phyloP scores from a whole-genome alignment of 2,888 invertebrate genomes.

The Lasioglossum figueresi region DNA sequence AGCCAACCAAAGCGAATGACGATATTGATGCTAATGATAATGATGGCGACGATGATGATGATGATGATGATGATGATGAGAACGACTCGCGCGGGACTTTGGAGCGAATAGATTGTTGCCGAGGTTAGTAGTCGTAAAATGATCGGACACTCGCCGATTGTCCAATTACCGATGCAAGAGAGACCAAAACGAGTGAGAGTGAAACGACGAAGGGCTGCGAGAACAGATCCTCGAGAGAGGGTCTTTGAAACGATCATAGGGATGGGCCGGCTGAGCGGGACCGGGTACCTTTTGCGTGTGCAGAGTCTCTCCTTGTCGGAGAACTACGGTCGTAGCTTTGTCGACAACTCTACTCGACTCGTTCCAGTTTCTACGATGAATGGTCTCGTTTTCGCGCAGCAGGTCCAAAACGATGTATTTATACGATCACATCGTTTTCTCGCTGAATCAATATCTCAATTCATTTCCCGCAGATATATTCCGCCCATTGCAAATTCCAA shows the following conservation, averaged over 20 bases:
- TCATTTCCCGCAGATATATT: constrained; percentile 1
- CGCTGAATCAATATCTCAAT: constrained; percentile 23
- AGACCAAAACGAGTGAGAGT: constrained; percentile 32
- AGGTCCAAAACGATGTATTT: constrained; percentile 36
- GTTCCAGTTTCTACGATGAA: neutral
- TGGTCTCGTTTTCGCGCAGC: constrained; percentile 44
- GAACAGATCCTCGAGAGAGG: constrained; percentile 11
- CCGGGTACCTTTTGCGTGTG: constrained; percentile 7
- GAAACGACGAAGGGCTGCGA: constrained; percentile 26
- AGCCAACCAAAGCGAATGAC: constrained; percentile 18
- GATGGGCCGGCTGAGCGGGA: constrained; percentile 40
- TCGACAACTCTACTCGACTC: neutral
- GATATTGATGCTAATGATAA: constrained; percentile 16
- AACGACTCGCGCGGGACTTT: constrained; percentile 11
- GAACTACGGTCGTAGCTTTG: neutral
- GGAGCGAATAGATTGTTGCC: neutral
- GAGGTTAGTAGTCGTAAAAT: neutral
- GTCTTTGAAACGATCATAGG: constrained; percentile 7
- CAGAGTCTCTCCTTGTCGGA: neutral
- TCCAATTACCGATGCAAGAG: constrained; percentile 44
- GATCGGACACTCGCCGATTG: constrained; percentile 3
- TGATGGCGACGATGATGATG: neutral
- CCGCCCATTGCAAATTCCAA: constrained; percentile 10
- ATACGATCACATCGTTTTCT: constrained; percentile 30
- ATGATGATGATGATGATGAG: neutral